phyloP scores from a whole-genome alignment of 2,888 invertebrate genomes.

The Lumbricus terrestris region DNA sequence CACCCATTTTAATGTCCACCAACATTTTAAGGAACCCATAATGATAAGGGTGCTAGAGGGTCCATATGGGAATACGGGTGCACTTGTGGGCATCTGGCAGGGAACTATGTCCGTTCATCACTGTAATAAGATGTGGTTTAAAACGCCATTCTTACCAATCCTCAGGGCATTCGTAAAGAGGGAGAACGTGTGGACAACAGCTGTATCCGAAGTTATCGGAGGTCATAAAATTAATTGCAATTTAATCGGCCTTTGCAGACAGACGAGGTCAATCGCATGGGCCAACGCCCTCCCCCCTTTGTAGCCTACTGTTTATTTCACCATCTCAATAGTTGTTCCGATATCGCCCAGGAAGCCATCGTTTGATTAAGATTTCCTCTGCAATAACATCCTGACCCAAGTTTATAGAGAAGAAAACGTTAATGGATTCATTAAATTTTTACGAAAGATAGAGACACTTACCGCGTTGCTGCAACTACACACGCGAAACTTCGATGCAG shows the following conservation, averaged over 20 bases:
- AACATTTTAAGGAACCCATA: no score
- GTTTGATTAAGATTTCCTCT: not conserved
- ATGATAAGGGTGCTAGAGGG: no score
- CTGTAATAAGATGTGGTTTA: not conserved
- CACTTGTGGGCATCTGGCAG: no score
- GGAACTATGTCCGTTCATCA: not conserved
- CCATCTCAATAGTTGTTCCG: not conserved
- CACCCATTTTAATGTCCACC: no score
- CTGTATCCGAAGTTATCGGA: not conserved
- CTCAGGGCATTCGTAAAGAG: not conserved
- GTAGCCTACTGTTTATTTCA: not conserved
- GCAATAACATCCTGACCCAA: not conserved
- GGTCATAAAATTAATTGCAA: not conserved
- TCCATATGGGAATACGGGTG: no score
- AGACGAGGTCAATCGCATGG: not conserved
- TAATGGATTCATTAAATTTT: not conserved
- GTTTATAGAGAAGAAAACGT: not conserved
- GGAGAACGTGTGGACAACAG: not conserved
- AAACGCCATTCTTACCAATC: not conserved
- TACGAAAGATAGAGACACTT: not conserved
- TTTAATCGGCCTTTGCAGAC: not conserved
- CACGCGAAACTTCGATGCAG: not conserved
- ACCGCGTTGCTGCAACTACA: not conserved
- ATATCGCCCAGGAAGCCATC: not conserved
- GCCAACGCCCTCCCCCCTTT: not conserved